Base-by-base conservation (phyloP, 2,113 vertebrate genomes). In the Phrynocephalus versicolor region DNA sequence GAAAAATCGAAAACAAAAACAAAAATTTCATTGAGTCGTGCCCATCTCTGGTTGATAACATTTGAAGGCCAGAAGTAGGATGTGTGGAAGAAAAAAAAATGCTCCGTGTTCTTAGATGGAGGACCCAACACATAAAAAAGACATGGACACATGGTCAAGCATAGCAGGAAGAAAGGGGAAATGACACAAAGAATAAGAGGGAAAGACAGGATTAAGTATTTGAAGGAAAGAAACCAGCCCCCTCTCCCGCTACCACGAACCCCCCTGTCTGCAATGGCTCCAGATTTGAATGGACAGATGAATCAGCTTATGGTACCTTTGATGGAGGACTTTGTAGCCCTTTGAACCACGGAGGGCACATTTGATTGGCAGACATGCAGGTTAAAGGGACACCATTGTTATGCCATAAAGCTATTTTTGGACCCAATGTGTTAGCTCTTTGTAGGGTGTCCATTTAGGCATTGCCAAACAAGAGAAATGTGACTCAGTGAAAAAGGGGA, bases 11-110 rank as follows among this genome's bases (percentile, higher is more conserved):
- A n/a, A n/a, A n/a, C n/a, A n/a, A n/a, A n/a, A n/a, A n/a, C n/a
- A n/a, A n/a, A n/a, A n/a, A n/a, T n/a, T n/a, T n/a, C n/a, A n/a
- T n/a, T n/a, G n/a, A n/a, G n/a, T n/a, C n/a, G n/a, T n/a, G n/a
- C n/a, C n/a, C n/a, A n/a, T n/a, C n/a, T n/a, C n/a, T 85, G 74
- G 21, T 70, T 78, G 55, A 21, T 41, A 85, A 51, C 7, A 64
- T 85, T 81, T 78, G 45, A 78, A 85, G 51, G 45, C 35, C 35
- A 30, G 37, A 39, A 78, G 74, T 70, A 70, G 74, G 64, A 81
- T 81, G 65, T 81, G 65, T 57, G 18, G 45, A 70, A 78, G 25
- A 78, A 62, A 78, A 78, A 62, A 78, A 69, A 37, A 70, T 78
- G 74, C 77, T 84, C 45, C 33, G 19, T 76, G 58, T n/a, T 45